These are phyloP conservation scores for Sceloporus tristichus DNA, from an alignment of 2,113 vertebrate species.

Conservation along the genomic window DNA sequence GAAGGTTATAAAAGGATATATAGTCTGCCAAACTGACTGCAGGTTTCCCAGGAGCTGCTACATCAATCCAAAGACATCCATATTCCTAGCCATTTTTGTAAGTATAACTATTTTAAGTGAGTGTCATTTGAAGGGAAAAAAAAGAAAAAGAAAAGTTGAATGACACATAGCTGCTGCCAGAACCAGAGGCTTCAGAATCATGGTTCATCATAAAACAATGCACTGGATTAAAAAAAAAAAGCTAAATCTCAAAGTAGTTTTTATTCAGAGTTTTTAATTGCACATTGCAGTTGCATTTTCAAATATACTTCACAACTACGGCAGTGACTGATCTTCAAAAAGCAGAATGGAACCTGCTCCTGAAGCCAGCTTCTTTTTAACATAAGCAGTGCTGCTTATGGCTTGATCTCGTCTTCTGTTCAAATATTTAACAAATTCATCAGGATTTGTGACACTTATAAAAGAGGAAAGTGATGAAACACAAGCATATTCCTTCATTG, in stretches of 20 bases:
- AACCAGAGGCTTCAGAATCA: slow-evolving; percentile 2
- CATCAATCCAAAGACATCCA: neutral
- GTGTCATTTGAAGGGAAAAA: neutral
- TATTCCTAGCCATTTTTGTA: slow-evolving; percentile 3
- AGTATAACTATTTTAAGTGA: neutral
- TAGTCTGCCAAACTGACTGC: neutral
- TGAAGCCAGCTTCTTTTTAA: neutral
- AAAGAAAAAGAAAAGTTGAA: neutral
- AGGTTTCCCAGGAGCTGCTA: neutral
- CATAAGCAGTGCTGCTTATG: neutral
- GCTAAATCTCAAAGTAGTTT: neutral
- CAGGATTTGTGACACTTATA: neutral
- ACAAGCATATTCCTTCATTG: neutral
- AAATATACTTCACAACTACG: neutral
- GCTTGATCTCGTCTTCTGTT: too few species aligned
- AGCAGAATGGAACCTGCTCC: neutral
- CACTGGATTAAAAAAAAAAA: neutral
- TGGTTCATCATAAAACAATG: neutral
- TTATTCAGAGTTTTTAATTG: slow-evolving; percentile 5
- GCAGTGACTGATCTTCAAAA: neutral
- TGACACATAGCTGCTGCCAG: neutral
- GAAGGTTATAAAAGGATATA: slow-evolving; percentile 19
- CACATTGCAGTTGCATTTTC: neutral
- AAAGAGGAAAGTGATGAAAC: neutral
- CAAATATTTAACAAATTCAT: neutral